These are phyloP conservation scores for Cochlearius cochlearius DNA, from an alignment of 2,113 vertebrate genomes.

Conservation along the genomic window DNA sequence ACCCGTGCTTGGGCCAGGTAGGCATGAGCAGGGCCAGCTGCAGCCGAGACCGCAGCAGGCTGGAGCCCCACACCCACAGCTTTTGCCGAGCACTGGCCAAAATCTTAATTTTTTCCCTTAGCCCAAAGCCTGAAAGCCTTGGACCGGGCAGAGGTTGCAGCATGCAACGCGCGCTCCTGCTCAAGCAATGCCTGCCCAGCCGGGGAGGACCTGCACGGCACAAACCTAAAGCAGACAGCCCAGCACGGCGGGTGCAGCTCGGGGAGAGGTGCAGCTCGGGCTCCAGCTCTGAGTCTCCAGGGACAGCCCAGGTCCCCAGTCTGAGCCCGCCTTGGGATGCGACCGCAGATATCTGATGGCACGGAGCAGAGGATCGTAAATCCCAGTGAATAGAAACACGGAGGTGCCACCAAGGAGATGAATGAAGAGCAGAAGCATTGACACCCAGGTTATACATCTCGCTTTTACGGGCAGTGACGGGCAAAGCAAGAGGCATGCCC, in stretches of 20 bases:
- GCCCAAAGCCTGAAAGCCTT: not conserved
- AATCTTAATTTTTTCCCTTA: not conserved
- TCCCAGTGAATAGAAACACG: not conserved
- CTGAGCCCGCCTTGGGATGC: not conserved
- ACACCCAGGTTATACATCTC: not conserved
- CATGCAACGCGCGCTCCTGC: rapidly evolving
- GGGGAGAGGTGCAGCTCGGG: not conserved
- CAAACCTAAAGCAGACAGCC: too few relatives aligned
- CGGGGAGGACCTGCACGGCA: not conserved
- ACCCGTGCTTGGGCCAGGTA: not conserved
- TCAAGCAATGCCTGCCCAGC: not conserved
- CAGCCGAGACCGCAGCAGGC: rapidly evolving
- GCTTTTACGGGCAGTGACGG: not conserved
- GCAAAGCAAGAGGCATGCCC: not conserved
- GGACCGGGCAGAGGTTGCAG: not conserved
- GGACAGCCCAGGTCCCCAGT: not conserved
- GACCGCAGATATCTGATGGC: rapidly evolving
- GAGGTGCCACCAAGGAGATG: not conserved
- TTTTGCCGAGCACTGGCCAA: not conserved
- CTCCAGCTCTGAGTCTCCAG: not conserved
- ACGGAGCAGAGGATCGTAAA: rapidly evolving
- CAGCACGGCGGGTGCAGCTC: not conserved
- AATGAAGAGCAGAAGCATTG: not conserved
- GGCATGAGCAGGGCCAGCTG: not conserved
- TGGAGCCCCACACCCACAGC: not conserved